These are phyloP conservation scores for Troides aeacus DNA, from an alignment of 2,888 invertebrate genomes.

Conservation along the genomic window DNA sequence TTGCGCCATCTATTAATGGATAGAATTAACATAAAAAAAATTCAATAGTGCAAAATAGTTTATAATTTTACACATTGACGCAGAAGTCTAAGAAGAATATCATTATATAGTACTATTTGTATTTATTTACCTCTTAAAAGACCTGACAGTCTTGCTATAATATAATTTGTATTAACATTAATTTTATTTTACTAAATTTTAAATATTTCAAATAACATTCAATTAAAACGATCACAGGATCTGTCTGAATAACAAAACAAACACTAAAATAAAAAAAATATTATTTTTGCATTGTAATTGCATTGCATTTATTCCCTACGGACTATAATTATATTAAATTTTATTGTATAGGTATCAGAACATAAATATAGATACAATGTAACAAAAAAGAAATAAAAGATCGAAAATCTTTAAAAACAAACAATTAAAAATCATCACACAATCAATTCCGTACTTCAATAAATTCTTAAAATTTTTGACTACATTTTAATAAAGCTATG, in stretches of 20 bases:
- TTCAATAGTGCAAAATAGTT: too few relatives aligned
- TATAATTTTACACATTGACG: background rate
- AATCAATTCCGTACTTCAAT: too few relatives aligned
- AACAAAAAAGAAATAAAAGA: background rate
- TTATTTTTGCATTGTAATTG: conserved; percentile 60
- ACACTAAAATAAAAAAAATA: conserved; percentile 28
- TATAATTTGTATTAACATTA: too few relatives aligned
- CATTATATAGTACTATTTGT: background rate
- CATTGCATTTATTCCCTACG: conserved; percentile 44
- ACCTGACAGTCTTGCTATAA: too few relatives aligned
- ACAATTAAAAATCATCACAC: too few relatives aligned
- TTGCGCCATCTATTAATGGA: conserved; percentile 18
- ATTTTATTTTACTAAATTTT: too few relatives aligned
- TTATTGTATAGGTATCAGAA: too few relatives aligned
- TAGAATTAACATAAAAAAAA: background rate
- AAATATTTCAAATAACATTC: too few relatives aligned
- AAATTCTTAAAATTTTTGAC: too few relatives aligned
- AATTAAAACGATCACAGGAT: too few relatives aligned
- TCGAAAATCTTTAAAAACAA: background rate
- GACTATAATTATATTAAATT: too few relatives aligned
- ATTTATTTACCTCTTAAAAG: background rate
- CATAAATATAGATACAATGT: background rate
- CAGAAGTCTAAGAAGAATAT: background rate
- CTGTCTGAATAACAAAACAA: background rate
- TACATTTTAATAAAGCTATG: too few relatives aligned